phyloP scores from a whole-genome alignment of 1,140 invertebrate species.

The Drosophila nannoptera region DNA sequence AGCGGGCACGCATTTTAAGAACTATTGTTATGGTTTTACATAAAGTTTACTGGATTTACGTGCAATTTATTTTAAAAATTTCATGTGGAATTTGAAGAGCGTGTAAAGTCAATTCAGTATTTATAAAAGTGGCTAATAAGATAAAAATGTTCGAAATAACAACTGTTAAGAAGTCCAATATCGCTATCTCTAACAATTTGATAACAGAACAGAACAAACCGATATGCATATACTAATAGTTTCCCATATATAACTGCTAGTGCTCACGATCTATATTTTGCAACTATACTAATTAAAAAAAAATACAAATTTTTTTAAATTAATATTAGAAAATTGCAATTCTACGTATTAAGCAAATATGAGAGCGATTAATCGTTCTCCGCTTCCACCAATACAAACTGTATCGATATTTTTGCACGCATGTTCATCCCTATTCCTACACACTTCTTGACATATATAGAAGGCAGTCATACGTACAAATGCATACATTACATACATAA shows the following conservation, averaged over 20 bases:
- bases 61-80: not conserved
- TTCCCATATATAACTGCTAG: no score
- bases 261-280: not conserved
- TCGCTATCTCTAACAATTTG: constrained; percentile 2
- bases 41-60: not conserved
- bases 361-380: not conserved
- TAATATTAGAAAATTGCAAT: not conserved
- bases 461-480: not conserved
- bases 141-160: not conserved
- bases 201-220: constrained; percentile 1
- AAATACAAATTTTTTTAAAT: not conserved
- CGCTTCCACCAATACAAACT: not conserved
- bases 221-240: not conserved
- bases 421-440: no score
- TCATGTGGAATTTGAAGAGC: no score
- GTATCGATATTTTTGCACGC: constrained; percentile 15
- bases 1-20: not conserved
- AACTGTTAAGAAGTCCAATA: not conserved
- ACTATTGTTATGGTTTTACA: not conserved
- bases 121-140: not conserved
- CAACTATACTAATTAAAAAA: not conserved
- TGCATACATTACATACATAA: not conserved
- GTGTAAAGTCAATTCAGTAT: no score
- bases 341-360: not conserved
- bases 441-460: not conserved